Evolutionary conservation across 2,113 vertebrate species (phyloP).

Genomic region (Actenoides hombroni): DNA sequence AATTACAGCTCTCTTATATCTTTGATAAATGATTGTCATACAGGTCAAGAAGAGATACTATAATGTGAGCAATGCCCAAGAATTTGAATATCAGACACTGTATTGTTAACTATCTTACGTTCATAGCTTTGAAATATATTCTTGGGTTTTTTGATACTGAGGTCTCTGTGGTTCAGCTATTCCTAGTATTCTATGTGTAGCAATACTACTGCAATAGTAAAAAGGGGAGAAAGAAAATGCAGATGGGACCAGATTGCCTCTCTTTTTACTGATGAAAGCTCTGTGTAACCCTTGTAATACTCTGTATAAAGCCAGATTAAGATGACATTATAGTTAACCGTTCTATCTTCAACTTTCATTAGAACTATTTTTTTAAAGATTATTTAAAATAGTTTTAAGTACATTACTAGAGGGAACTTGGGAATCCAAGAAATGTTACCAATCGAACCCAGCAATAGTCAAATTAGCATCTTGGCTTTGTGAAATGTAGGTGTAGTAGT

Average conservation of each 20-base stretch:
- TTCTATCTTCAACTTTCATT: background rate
- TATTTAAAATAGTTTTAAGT: background rate
- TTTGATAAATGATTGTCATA: background rate
- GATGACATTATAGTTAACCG: background rate
- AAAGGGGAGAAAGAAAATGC: background rate
- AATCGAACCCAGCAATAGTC: background rate
- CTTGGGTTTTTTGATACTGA: background rate
- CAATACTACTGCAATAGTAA: background rate
- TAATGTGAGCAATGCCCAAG: background rate
- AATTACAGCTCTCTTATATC: background rate
- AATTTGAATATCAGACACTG: background rate
- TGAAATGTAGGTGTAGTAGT: background rate
- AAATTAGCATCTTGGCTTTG: background rate
- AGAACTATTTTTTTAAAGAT: background rate
- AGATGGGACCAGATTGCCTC: background rate
- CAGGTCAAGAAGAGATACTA: background rate
- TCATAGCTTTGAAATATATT: background rate
- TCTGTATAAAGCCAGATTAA: background rate
- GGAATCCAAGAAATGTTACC: background rate
- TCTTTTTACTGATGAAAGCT: background rate
- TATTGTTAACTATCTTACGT: background rate
- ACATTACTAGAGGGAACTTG: background rate
- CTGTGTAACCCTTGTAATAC: background rate
- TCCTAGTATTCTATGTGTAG: background rate
- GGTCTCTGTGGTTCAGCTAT: background rate